A percentile compares a stretch with the other conserved stretches of the same genome.
Evolutionary conservation across 2,113 vertebrate species (phyloP).

Genomic region (Sterrhoptilus dennistouni): DNA sequence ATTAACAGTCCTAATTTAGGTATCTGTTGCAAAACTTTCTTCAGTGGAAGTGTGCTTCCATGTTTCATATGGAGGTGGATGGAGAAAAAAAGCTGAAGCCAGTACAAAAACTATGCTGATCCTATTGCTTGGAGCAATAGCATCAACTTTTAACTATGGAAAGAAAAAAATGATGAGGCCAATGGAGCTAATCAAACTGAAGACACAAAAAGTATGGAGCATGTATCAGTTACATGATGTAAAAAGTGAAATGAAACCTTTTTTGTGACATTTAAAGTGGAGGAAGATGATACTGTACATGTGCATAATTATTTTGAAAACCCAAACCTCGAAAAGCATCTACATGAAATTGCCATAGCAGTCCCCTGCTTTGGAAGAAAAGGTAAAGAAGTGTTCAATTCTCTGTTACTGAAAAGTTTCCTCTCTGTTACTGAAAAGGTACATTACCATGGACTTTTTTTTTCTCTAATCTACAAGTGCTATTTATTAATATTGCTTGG

Average conservation of each 20-base stretch:
- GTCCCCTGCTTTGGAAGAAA: background rate
- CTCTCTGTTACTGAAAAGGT: background rate
- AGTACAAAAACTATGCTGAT: background rate
- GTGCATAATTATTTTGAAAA: background rate
- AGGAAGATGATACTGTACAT: background rate
- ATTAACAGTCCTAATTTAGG: background rate
- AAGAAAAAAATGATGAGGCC: background rate
- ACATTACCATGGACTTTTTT: background rate
- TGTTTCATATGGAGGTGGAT: background rate
- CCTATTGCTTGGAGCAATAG: background rate
- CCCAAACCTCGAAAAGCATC: background rate
- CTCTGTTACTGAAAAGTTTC: no score
- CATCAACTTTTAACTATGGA: background rate
- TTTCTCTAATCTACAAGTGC: background rate
- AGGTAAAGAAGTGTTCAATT: background rate
- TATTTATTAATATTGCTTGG: background rate
- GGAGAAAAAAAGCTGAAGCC: background rate
- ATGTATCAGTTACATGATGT: background rate
- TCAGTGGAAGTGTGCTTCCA: background rate
- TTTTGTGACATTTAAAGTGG: background rate
- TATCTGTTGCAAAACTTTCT: background rate
- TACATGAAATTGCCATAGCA: background rate
- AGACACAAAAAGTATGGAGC: background rate
- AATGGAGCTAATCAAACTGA: background rate
- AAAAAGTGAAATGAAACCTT: background rate